Base-by-base conservation (phyloP, 1,140 invertebrate species). In the Zelostemma sp. region DNA sequence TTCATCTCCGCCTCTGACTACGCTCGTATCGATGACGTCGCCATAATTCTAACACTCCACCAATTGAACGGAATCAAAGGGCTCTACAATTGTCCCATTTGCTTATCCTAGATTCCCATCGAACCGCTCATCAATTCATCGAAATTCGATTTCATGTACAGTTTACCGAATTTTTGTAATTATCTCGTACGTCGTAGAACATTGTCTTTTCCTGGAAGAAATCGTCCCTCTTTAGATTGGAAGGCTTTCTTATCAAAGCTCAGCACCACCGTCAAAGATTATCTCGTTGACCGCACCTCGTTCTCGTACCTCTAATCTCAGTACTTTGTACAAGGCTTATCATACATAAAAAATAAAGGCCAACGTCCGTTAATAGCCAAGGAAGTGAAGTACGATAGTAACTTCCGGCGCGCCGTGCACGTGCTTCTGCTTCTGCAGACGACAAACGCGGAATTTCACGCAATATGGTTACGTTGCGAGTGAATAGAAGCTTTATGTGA, bases 311-410 rank as follows among this genome's bases (percentile, higher is more conserved):
- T 25, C 53, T 50, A 73, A 74, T 66, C 59, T 66, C 53, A 45
- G 54, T 35, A 61, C 59, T 73, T 68, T 60, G 59, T 62, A 47
- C 38, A 19, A 43, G 45, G 47, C 48, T 77, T 76, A 76, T 77
- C 77, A 35, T 60, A 72, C 74, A 47, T 73, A 67, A 64, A 77
- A 74, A 74, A 66, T 68, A 48, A 68, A 75, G 74, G 73, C 62
- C 51, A 58, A 68, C 59, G 75, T 68, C 57, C 48, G 69, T 53
- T 77, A 77, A 77, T 72, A 76, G 68, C 61, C 63, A 66, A 58
- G 77, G 75, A 77, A 79, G 74, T 72, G 62, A 17, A 33, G 41
- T 57, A 61, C 72, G 68, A 77, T 77, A 61, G 55, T 50, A 1
- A 64, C 60, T 75, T 78, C 73, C 76, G 68, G 74, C 43, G 67